phyloP scores from a whole-genome alignment of 2,797 vertebrate species.

The Falco cherrug region DNA sequence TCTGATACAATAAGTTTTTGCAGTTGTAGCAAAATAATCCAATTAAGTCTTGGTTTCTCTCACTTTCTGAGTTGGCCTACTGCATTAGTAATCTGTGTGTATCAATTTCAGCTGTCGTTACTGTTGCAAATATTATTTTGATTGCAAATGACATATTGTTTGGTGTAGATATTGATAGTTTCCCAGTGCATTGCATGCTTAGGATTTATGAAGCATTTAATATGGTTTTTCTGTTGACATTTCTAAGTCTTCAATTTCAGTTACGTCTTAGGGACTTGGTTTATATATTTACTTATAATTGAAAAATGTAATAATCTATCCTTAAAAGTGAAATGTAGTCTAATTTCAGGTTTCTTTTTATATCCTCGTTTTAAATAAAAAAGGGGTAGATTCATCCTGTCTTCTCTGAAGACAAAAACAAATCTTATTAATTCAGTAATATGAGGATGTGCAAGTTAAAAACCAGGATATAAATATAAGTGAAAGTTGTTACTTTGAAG shows the following conservation, averaged over 20 bases:
- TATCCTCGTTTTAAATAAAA: not conserved
- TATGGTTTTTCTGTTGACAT: not conserved
- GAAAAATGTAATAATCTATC: not conserved
- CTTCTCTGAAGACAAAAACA: not conserved
- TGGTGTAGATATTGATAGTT: not conserved
- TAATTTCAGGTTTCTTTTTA: not conserved
- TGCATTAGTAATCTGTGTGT: not conserved
- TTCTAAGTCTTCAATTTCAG: not conserved
- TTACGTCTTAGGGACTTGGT: not conserved
- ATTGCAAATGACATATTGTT: not conserved
- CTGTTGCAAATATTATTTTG: not conserved
- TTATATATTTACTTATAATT: not conserved
- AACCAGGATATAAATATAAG: not conserved
- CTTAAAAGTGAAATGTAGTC: not conserved
- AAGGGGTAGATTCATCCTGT: not conserved
- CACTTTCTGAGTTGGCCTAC: not conserved
- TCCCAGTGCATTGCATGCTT: not conserved
- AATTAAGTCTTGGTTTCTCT: not conserved
- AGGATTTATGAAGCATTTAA: conserved; percentile 5
- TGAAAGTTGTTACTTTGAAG: not conserved
- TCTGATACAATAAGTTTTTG: not conserved
- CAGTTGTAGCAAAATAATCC: not conserved
- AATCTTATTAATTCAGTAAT: not conserved
- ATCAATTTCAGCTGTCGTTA: not conserved
- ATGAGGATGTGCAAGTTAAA: not conserved